phyloP scores from a whole-genome alignment of 2,888 invertebrate genomes.

The Heliconius charithonia region DNA sequence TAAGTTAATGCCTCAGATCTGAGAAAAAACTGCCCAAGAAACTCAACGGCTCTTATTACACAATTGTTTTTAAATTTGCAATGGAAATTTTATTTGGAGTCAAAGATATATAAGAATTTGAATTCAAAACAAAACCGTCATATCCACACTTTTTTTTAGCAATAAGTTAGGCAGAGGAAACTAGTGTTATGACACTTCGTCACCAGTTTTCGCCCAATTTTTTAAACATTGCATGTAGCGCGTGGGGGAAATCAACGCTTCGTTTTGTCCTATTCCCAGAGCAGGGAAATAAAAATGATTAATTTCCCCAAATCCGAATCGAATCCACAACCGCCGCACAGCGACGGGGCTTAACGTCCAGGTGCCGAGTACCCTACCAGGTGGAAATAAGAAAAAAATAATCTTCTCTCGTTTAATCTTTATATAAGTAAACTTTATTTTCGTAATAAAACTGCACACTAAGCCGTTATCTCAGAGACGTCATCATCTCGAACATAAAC shows the following conservation, averaged over 20 bases:
- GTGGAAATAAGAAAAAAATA: not conserved
- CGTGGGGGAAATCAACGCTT: not conserved
- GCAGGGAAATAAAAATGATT: not conserved
- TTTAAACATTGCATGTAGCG: not conserved
- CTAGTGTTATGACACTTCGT: not conserved
- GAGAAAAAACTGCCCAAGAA: too few relatives aligned
- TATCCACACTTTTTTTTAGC: not conserved
- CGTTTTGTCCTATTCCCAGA: not conserved
- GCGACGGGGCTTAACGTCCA: too few relatives aligned
- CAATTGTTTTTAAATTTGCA: too few relatives aligned
- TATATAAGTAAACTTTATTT: slow-evolving; percentile 6
- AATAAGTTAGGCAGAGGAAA: not conserved
- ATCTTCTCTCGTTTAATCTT: not conserved
- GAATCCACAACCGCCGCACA: too few relatives aligned
- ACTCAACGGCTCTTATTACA: too few relatives aligned
- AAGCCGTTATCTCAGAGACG: slow-evolving; percentile 8
- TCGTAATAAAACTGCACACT: slow-evolving; percentile 8
- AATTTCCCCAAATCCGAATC: not conserved
- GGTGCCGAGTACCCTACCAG: not conserved
- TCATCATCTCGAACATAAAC: slow-evolving; percentile 26
- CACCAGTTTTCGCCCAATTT: not conserved
- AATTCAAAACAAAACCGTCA: not conserved
- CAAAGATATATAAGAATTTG: too few relatives aligned
- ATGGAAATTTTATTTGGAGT: too few relatives aligned
- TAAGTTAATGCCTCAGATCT: too few relatives aligned